These are phyloP conservation scores for Aurelia aurita complex sp. Pacific DNA, from an alignment of 30 jellyfish, hydroid and myxozoan species.

Conservation along the genomic window DNA sequence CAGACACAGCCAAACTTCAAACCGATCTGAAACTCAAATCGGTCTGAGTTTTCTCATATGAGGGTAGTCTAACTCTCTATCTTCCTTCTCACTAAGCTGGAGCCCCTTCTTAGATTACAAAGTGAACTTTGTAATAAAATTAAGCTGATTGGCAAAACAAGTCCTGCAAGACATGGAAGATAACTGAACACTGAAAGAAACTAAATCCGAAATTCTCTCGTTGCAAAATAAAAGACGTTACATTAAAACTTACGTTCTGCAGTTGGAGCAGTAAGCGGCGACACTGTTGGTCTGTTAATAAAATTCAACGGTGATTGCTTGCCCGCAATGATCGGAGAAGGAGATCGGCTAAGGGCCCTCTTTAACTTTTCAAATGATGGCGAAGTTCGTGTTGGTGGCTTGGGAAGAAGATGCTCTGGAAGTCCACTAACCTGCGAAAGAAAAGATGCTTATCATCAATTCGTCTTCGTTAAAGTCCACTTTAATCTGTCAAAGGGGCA, in stretches of 20 bases:
- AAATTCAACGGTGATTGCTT: constrained; percentile 54
- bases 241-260: constrained; percentile 34
- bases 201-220: not conserved
- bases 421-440: constrained; percentile 89
- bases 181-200: not conserved
- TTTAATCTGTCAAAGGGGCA: no score
- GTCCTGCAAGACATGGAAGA: no score
- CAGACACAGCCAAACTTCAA: no score
- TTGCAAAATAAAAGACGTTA: not conserved
- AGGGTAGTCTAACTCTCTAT: no score
- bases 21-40: no score
- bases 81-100: no score
- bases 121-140: no score
- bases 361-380: constrained; percentile 95
- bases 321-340: constrained; percentile 77
- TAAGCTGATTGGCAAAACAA: no score
- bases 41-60: no score
- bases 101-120: no score
- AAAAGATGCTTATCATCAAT: not conserved
- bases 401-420: constrained; percentile 97
- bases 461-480: no score
- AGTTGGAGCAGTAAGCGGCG: constrained; percentile 57
- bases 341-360: constrained; percentile 93
- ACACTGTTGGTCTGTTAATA: constrained; percentile 50
- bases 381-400: constrained; percentile 93